A percentile compares a stretch with the other conserved stretches of the same genome.
These are phyloP conservation scores for Xenus cinereus DNA, from an alignment of 2,113 vertebrate species.

Conservation along the genomic window DNA sequence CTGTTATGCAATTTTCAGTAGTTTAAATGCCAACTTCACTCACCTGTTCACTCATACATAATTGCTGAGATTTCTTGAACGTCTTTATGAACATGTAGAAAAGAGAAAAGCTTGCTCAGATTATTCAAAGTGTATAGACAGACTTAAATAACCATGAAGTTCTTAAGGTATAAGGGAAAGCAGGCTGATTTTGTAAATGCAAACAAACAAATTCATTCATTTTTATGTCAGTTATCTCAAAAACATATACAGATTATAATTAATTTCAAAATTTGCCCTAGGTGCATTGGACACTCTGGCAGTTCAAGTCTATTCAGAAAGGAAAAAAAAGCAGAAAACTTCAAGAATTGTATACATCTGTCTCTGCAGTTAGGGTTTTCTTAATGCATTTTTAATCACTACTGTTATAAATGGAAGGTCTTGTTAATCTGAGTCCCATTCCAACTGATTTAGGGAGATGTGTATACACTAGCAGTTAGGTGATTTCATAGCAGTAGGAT, in stretches of 20 bases:
- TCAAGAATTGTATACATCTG: neutral
- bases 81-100: neutral
- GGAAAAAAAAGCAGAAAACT: neutral
- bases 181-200: neutral
- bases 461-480: neutral
- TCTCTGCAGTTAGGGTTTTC: neutral
- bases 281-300: neutral
- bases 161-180: neutral
- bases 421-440: neutral
- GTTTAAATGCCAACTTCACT: conserved; percentile 26
- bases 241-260: neutral
- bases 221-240: neutral
- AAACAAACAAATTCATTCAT: neutral
- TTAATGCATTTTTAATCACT: neutral
- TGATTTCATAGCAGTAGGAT: neutral
- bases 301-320: neutral
- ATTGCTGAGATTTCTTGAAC: neutral
- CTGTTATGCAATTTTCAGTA: neutral
- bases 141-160: neutral
- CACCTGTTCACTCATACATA: neutral
- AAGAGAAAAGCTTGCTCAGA: neutral
- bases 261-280: neutral
- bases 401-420: neutral
- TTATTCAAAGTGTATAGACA: neutral
- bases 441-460: neutral